Evolutionary conservation across 2,113 vertebrate genomes (phyloP).

Genomic region (Sciurus niger): DNA sequence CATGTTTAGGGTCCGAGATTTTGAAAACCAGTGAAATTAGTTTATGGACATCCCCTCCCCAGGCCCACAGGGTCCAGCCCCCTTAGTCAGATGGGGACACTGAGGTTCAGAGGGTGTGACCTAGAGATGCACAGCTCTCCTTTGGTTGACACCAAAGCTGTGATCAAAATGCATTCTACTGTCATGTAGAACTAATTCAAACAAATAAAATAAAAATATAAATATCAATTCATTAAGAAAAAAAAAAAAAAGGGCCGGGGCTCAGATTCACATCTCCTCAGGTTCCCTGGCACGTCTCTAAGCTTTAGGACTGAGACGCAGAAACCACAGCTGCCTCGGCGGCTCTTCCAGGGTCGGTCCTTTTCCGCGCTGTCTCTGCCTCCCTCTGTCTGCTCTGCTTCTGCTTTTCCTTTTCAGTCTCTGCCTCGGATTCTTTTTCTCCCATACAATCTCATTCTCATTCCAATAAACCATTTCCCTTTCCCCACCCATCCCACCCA

Average conservation of each 20-base stretch:
- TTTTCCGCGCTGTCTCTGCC: neutral
- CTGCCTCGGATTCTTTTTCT: neutral
- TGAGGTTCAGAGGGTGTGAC: neutral
- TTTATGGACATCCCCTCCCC: too few species aligned
- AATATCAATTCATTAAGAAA: too few species aligned
- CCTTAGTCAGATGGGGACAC: neutral
- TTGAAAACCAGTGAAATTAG: neutral
- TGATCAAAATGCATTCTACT: too few species aligned
- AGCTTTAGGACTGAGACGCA: neutral
- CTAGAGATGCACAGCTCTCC: neutral
- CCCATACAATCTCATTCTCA: neutral
- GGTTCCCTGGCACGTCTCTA: neutral
- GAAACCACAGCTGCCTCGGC: neutral
- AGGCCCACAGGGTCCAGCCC: neutral
- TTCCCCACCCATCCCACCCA: constrained; percentile 60
- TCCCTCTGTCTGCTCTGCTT: neutral
- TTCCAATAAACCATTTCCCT: constrained; percentile 65
- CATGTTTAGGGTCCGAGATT: neutral
- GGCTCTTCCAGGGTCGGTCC: fast-evolving
- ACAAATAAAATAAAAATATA: too few species aligned
- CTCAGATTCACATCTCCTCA: neutral
- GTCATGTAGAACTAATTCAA: too few species aligned
- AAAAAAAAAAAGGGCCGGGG: neutral
- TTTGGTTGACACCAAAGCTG: neutral
- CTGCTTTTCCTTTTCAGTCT: neutral